phyloP scores from a whole-genome alignment of 1,140 invertebrate genomes.

The Musca domestica region DNA sequence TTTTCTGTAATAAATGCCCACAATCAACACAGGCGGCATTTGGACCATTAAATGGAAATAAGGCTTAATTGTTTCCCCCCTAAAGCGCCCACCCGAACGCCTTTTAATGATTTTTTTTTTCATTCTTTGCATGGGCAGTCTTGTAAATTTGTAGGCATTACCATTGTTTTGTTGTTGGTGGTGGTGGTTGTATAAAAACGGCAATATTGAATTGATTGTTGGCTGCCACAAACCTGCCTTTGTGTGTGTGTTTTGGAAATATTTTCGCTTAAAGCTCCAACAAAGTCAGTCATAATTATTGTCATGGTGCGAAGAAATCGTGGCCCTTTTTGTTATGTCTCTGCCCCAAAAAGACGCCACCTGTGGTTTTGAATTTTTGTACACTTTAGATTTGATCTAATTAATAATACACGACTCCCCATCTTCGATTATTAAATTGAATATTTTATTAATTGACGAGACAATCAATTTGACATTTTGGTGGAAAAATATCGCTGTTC shows the following conservation, averaged over 20 bases:
- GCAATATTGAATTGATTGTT: slow-evolving; percentile 13
- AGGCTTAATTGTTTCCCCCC: slow-evolving; percentile 53
- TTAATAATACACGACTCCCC: slow-evolving; percentile 40
- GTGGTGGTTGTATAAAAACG: background rate
- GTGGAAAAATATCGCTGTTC: background rate
- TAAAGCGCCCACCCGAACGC: slow-evolving; percentile 34
- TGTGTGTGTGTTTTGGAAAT: background rate
- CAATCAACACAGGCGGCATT: slow-evolving; percentile 53
- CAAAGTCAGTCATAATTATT: background rate
- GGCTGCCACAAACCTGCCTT: background rate
- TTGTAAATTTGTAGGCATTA: background rate
- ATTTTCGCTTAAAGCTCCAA: background rate
- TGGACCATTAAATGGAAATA: slow-evolving; percentile 54
- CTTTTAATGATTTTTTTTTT: slow-evolving; percentile 1
- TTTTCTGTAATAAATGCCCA: slow-evolving; percentile 45
- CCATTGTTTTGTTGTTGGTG: background rate
- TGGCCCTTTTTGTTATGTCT: slow-evolving; percentile 7
- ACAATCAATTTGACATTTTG: slow-evolving; percentile 52
- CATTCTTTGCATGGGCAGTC: background rate
- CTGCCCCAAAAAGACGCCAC: slow-evolving; percentile 29
- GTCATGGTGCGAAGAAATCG: slow-evolving; percentile 18
- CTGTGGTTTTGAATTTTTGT: slow-evolving; percentile 37
- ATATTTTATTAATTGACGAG: slow-evolving; percentile 52
- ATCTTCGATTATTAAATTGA: slow-evolving; percentile 42
- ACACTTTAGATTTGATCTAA: slow-evolving; percentile 41